Percentiles rank a stretch among this genome's conserved stretches.
These are phyloP conservation scores for Potamarius usumacintae DNA, from an alignment of 2,113 vertebrate genomes.

Conservation along the genomic window DNA sequence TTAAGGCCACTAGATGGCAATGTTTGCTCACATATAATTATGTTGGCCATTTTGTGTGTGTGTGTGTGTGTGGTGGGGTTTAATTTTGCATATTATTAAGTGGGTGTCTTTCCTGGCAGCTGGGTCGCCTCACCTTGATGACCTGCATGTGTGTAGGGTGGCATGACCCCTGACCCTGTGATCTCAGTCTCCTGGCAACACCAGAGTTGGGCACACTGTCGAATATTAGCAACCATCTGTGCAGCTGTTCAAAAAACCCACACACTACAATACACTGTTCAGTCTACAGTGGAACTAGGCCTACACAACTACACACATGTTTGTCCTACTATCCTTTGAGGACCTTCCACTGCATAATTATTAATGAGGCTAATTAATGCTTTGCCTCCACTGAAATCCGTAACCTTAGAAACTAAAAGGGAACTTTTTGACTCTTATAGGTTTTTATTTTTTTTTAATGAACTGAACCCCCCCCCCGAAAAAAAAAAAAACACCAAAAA, in stretches of 20 bases:
- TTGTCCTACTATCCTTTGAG: neutral
- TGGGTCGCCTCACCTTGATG: constrained; percentile 26
- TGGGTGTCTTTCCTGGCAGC: neutral
- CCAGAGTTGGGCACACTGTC: neutral
- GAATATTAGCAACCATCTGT: constrained; percentile 32
- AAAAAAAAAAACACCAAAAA: neutral
- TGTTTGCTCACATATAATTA: constrained; percentile 9
- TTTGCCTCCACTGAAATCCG: neutral
- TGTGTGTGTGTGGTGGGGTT: constrained; percentile 9
- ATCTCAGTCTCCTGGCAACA: constrained; percentile 31
- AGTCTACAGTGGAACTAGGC: neutral
- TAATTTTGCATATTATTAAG: neutral
- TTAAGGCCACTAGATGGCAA: constrained; percentile 28
- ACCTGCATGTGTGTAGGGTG: neutral
- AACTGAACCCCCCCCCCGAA: neutral
- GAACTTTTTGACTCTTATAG: neutral
- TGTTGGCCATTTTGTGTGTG: neutral
- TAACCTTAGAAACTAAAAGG: neutral
- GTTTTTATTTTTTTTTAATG: neutral
- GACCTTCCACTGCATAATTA: neutral
- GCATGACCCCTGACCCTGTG: constrained; percentile 15
- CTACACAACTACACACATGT: neutral
- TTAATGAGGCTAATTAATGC: neutral
- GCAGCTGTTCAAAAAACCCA: constrained; percentile 16
- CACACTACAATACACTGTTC: neutral